These are phyloP conservation scores for Sphyrna mokarran DNA, from an alignment of 2,113 vertebrate genomes.

Conservation along the genomic window DNA sequence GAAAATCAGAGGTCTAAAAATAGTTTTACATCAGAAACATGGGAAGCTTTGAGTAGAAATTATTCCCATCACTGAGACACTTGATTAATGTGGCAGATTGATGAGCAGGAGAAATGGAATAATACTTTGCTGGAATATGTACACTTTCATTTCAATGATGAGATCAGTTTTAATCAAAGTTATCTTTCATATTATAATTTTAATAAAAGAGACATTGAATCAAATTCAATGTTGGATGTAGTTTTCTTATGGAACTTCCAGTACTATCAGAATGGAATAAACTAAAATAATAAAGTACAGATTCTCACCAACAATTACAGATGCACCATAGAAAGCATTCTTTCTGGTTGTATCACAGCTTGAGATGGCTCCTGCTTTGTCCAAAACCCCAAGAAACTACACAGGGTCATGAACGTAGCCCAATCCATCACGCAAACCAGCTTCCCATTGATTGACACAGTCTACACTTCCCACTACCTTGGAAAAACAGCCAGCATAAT, in stretches of 20 bases:
- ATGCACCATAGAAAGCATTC: too few relatives aligned
- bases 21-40: neutral
- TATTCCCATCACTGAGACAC: neutral
- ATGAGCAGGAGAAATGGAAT: neutral
- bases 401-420: too few relatives aligned
- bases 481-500: too few relatives aligned
- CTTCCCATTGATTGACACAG: too few relatives aligned
- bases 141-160: neutral
- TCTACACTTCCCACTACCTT: too few relatives aligned
- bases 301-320: too few relatives aligned
- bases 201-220: neutral
- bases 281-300: neutral
- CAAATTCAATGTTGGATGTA: neutral
- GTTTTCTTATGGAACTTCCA: neutral
- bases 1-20: neutral
- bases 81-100: neutral
- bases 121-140: neutral
- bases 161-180: neutral
- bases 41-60: neutral
- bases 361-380: too few relatives aligned
- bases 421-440: too few relatives aligned
- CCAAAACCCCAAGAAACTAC: too few relatives aligned
- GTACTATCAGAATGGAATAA: neutral
- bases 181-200: neutral
- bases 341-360: too few relatives aligned